These are phyloP conservation scores for Drosophila nigritarsus DNA, from an alignment of 2,888 invertebrate genomes.

Conservation along the genomic window DNA sequence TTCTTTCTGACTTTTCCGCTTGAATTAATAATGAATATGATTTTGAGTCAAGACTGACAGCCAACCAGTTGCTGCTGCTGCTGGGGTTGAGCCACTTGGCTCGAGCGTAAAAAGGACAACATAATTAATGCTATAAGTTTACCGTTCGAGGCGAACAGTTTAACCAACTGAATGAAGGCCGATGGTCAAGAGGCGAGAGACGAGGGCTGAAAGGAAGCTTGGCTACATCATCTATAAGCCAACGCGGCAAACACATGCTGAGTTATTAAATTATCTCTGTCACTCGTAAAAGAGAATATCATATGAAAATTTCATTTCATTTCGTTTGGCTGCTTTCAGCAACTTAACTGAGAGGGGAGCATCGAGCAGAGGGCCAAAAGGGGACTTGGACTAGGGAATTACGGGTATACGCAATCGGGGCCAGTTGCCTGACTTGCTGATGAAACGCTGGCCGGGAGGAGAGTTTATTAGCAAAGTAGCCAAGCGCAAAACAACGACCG, in stretches of 20 bases:
- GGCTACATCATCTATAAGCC: slow-evolving; percentile 48
- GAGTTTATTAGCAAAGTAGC: slow-evolving; percentile 79
- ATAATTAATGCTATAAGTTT: slow-evolving; percentile 72
- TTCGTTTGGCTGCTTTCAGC: slow-evolving; percentile 71
- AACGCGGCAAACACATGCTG: slow-evolving; percentile 63
- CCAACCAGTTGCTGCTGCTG: neutral
- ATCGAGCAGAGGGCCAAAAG: neutral
- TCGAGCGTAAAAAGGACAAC: slow-evolving; percentile 76
- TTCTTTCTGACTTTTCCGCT: slow-evolving; percentile 74
- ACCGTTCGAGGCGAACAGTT: slow-evolving; percentile 44
- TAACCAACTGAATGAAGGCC: slow-evolving; percentile 36
- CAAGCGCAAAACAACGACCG: slow-evolving; percentile 68
- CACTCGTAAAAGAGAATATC: slow-evolving; percentile 75
- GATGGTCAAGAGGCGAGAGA: neutral
- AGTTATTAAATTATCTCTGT: slow-evolving; percentile 78
- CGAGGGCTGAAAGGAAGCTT: neutral
- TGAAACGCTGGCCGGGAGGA: slow-evolving; percentile 37
- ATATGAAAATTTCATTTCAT: slow-evolving; percentile 79
- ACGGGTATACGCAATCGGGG: slow-evolving; percentile 6
- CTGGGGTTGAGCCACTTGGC: slow-evolving; percentile 25
- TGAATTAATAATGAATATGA: slow-evolving; percentile 75
- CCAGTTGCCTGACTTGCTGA: slow-evolving; percentile 26
- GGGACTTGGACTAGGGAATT: neutral
- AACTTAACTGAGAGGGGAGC: slow-evolving; percentile 20
- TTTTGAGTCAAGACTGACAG: slow-evolving; percentile 30